A percentile compares a stretch with the other conserved stretches of the same genome.
These are phyloP conservation scores for Netelia fuscicornis DNA, from an alignment of 2,888 invertebrate species.

Conservation along the genomic window DNA sequence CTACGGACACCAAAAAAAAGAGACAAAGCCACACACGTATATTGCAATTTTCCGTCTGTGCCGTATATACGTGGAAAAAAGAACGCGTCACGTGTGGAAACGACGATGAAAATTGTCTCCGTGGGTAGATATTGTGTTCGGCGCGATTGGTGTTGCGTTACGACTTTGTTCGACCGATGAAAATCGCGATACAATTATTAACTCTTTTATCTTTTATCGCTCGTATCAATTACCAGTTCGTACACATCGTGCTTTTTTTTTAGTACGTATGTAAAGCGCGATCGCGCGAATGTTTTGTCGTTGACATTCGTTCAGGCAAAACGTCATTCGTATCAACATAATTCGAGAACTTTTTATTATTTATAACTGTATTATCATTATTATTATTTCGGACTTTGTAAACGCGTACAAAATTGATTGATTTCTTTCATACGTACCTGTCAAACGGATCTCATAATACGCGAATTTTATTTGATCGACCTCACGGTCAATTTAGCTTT, in stretches of 20 bases:
- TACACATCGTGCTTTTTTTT: too few relatives aligned
- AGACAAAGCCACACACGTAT: slow-evolving; percentile 14
- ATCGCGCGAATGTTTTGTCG: too few relatives aligned
- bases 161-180: neutral
- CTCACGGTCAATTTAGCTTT: neutral
- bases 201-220: slow-evolving; percentile 10
- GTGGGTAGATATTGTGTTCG: slow-evolving; percentile 15
- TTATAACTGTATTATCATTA: neutral
- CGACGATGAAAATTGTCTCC: slow-evolving; percentile 40
- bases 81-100: slow-evolving; percentile 30
- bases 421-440: neutral
- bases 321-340: neutral
- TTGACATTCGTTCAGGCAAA: neutral
- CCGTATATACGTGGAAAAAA: neutral
- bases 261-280: too few relatives aligned
- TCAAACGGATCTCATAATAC: neutral
- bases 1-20: slow-evolving; percentile 28
- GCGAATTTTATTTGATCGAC: neutral
- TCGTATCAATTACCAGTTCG: neutral
- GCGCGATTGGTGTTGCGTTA: too few relatives aligned
- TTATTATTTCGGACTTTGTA: neutral
- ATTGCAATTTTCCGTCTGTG: slow-evolving; percentile 12
- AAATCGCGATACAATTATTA: slow-evolving; percentile 22
- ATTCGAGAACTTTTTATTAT: neutral
- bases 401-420: neutral